Base-by-base conservation (phyloP, 2,113 vertebrate genomes). In the Clupea harengus region DNA sequence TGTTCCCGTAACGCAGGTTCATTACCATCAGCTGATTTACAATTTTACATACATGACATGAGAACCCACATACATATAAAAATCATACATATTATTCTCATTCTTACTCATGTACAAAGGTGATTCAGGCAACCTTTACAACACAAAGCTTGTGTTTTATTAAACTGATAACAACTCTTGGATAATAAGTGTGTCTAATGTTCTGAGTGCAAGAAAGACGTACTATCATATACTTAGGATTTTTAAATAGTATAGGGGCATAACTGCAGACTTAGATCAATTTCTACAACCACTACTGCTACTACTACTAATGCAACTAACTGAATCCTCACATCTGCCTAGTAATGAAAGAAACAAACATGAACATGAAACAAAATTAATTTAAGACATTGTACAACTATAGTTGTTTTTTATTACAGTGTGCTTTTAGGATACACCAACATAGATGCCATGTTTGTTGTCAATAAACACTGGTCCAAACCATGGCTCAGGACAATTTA, bases 121-220 rank as follows among this genome's bases (percentile, higher is more conserved):
- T n/a, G n/a, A n/a, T n/a, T n/a, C n/a, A n/a, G n/a, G n/a, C n/a
- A n/a, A n/a, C n/a, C n/a, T n/a, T n/a, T n/a, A n/a, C n/a, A n/a
- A n/a, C n/a, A 89, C 90, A 87, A 88, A 88, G 64, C 87, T 88
- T 78, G 32, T 32, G 72, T 78, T 78, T 78, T 78, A 78, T 32
- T 78, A 78, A 78, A 78, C 72, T 39, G 72, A 78, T 78, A 78
- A 78, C 72, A 92, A 91, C 91, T 92, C 92, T 92, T 92, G 85
- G 86, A 89, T 90, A 39, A 39, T 17, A 15, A 32, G 28, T 20
- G 20, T 60, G 47, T 87, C 89, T 60, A 20, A 60, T 22, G 6
- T 60, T 20, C 2, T 22, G 18, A 60, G 54, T 22, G 54, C 54
- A 22, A 60, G 54, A 22, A 5, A 60, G 54, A 60, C 2, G 18